Conservation (phyloP, 1,140 invertebrate genomes). For the Galendromus occidentalis region DNA sequence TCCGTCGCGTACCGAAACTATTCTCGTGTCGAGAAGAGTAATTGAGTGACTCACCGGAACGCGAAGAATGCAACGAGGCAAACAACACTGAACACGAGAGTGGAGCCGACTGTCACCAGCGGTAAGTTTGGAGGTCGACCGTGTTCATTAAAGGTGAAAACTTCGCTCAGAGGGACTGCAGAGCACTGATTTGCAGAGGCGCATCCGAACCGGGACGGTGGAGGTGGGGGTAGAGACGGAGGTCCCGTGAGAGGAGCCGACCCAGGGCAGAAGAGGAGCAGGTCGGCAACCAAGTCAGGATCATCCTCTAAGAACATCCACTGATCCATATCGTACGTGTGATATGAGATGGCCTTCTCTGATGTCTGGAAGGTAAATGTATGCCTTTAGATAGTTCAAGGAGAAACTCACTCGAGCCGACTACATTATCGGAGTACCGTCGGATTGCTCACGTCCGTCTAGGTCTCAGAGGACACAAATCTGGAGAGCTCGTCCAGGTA, state of each 20-base stretch:
- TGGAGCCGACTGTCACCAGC: not conserved
- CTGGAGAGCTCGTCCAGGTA: too few relatives aligned
- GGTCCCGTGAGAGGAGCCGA: not conserved
- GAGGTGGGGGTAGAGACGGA: not conserved
- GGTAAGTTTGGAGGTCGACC: not conserved
- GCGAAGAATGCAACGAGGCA: not conserved
- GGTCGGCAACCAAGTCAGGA: not conserved
- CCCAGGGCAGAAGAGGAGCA: not conserved
- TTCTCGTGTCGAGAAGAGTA: not conserved
- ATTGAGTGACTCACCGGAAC: not conserved
- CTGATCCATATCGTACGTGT: not conserved
- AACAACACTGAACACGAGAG: not conserved
- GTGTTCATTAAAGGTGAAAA: not conserved
- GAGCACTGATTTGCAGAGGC: not conserved
- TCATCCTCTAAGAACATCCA: conserved; percentile 8
- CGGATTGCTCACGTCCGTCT: too few relatives aligned
- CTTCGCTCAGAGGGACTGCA: not conserved
- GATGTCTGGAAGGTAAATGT: too few relatives aligned
- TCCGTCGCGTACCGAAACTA: not conserved
- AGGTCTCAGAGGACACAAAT: too few relatives aligned
- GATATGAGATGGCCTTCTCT: too few relatives aligned
- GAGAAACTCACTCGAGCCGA: too few relatives aligned
- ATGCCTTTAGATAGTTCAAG: too few relatives aligned
- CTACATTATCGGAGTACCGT: too few relatives aligned
- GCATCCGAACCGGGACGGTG: not conserved